phyloP scores from a whole-genome alignment of 2,797 vertebrate species.

The Rhynchonycteris naso region DNA sequence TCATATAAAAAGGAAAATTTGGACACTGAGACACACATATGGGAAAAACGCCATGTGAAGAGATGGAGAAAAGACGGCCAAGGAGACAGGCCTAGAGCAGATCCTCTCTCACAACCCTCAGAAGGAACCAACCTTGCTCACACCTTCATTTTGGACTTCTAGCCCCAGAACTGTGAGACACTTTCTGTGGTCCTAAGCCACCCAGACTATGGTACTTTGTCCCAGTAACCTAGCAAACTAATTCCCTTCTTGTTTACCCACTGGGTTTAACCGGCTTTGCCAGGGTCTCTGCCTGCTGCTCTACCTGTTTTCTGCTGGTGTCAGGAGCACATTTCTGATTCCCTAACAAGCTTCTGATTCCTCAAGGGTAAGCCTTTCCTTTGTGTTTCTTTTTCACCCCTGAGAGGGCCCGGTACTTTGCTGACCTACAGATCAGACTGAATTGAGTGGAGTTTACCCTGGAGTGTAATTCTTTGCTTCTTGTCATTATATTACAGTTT shows the following conservation, averaged over 20 bases:
- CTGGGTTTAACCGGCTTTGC: neutral
- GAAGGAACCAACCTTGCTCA: neutral
- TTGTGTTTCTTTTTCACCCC: neutral
- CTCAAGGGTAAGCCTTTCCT: neutral
- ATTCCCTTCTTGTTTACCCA: fast-evolving
- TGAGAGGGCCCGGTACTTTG: neutral
- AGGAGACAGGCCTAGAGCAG: neutral
- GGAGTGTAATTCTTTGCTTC: neutral
- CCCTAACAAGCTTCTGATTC: conserved; percentile 1
- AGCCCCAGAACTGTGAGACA: neutral
- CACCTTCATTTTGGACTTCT: neutral
- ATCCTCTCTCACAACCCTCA: neutral
- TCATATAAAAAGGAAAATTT: neutral
- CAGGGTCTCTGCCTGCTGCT: neutral
- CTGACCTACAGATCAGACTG: neutral
- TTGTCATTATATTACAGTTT: neutral
- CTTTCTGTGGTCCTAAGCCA: neutral
- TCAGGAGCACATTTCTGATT: neutral
- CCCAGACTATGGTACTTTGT: neutral
- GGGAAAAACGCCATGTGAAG: neutral
- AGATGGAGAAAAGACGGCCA: neutral
- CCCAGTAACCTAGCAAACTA: neutral
- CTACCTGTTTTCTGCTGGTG: neutral
- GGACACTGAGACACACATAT: neutral
- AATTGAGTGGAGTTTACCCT: conserved; percentile 9